phyloP scores from a whole-genome alignment of 2,888 invertebrate genomes.

The Nephrotoma appendiculata region DNA sequence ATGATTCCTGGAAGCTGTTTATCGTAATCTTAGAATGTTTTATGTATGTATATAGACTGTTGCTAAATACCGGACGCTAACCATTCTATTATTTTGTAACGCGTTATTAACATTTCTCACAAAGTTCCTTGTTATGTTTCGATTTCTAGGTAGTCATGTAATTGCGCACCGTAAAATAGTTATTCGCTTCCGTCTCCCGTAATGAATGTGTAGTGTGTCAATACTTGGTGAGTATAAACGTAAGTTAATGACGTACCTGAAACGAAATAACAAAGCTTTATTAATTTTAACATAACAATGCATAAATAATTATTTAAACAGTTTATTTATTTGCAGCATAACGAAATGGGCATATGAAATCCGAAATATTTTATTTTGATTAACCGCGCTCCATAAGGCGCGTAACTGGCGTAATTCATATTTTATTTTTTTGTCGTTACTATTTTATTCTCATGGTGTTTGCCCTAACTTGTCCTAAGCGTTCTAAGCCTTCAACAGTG shows the following conservation, averaged over 20 bases:
- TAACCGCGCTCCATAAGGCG: no score
- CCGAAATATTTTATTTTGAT: no score
- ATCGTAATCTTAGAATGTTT: not conserved
- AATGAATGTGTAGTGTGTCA: not conserved
- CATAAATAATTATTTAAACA: no score
- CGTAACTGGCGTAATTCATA: no score
- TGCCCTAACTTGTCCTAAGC: no score
- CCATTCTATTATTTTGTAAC: not conserved
- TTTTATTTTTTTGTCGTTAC: no score
- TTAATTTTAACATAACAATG: not conserved
- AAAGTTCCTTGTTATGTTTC: not conserved
- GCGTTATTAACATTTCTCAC: not conserved
- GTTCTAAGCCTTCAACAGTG: no score
- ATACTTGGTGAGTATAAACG: not conserved
- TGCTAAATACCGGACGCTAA: not conserved
- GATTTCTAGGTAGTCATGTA: not conserved
- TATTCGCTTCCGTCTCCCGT: not conserved
- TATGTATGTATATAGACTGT: not conserved
- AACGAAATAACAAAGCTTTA: not conserved
- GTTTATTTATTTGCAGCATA: no score
- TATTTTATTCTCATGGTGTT: no score
- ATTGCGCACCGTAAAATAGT: not conserved
- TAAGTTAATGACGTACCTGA: not conserved
- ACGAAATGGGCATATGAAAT: no score
- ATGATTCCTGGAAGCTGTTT: not conserved